A percentile compares a stretch with the other conserved stretches of the same genome.
These are phyloP conservation scores for Alouatta caraya DNA, from an alignment of 2,797 vertebrate genomes.

Conservation along the genomic window DNA sequence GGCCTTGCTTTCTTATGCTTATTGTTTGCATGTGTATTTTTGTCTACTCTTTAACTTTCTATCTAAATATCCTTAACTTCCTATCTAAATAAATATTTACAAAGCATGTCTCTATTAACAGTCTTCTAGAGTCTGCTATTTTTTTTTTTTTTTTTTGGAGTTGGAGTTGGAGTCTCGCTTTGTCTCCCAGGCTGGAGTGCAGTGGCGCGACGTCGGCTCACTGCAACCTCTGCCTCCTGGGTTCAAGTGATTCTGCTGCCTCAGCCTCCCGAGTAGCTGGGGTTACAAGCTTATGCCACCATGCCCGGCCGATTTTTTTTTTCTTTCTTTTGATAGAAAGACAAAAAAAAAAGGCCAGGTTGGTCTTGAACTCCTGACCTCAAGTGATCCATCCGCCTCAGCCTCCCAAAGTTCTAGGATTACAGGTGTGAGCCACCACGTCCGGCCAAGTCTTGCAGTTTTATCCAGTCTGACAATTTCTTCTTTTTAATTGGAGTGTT, in stretches of 20 bases:
- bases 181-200: neutral
- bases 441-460: neutral
- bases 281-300: neutral
- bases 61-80: too few species aligned
- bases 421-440: neutral
- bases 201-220: rapidly evolving
- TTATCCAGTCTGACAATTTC: neutral
- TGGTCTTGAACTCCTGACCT: neutral
- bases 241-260: neutral
- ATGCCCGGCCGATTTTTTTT: neutral
- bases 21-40: neutral
- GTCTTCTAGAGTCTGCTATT: neutral
- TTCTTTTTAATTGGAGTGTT: neutral
- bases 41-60: neutral
- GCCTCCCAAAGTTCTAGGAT: neutral
- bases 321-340: too few species aligned
- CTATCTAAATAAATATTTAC: neutral
- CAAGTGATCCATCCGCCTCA: neutral
- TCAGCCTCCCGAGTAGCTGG: neutral
- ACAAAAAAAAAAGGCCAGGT: neutral
- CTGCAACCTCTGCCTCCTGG: neutral
- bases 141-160: too few species aligned
- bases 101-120: neutral
- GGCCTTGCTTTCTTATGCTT: neutral
- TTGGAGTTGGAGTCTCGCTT: neutral